Percentiles rank a stretch among this genome's conserved stretches.
These are phyloP conservation scores for Ictalurus furcatus DNA, from an alignment of 2,113 vertebrate genomes.

Conservation along the genomic window DNA sequence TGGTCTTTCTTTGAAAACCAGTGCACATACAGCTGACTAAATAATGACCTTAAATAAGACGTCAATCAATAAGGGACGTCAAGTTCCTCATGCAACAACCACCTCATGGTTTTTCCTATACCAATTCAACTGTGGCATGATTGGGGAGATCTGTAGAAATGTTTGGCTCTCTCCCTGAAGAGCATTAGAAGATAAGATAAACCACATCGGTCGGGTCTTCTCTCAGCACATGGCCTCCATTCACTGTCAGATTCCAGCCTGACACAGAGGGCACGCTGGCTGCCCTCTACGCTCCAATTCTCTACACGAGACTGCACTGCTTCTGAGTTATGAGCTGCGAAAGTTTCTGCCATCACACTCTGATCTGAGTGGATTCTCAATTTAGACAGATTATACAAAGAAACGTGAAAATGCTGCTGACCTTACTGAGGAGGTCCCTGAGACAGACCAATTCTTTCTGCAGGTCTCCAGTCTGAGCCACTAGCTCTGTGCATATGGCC, in stretches of 20 bases:
- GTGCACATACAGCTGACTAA: background rate
- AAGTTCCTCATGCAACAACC: background rate
- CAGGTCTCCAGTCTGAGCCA: slow-evolving; percentile 75
- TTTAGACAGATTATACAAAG: slow-evolving; percentile 42
- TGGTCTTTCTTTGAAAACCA: background rate
- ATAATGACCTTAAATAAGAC: background rate
- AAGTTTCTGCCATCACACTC: slow-evolving; percentile 65
- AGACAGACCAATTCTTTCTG: slow-evolving; percentile 82
- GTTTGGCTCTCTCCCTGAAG: slow-evolving; percentile 4
- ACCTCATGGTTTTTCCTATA: background rate
- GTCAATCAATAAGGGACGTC: background rate
- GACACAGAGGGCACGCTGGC: slow-evolving; percentile 80
- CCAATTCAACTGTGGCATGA: slow-evolving; percentile 5
- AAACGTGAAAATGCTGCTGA: slow-evolving; percentile 56
- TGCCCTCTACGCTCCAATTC: slow-evolving; percentile 67
- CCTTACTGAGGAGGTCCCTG: slow-evolving; percentile 80
- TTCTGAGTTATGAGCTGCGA: slow-evolving; percentile 91
- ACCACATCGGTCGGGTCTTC: slow-evolving; percentile 20
- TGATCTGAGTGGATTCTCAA: slow-evolving; percentile 20
- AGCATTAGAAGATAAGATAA: slow-evolving; percentile 38
- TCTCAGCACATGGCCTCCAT: slow-evolving; percentile 76
- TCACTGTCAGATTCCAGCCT: slow-evolving; percentile 84
- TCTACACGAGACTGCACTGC: slow-evolving; percentile 73
- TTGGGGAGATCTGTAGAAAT: slow-evolving; percentile 26
- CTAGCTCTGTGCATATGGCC: slow-evolving; percentile 77